Conservation (phyloP, 2,113 vertebrate genomes). For the Chloropsis cyanopogon region DNA sequence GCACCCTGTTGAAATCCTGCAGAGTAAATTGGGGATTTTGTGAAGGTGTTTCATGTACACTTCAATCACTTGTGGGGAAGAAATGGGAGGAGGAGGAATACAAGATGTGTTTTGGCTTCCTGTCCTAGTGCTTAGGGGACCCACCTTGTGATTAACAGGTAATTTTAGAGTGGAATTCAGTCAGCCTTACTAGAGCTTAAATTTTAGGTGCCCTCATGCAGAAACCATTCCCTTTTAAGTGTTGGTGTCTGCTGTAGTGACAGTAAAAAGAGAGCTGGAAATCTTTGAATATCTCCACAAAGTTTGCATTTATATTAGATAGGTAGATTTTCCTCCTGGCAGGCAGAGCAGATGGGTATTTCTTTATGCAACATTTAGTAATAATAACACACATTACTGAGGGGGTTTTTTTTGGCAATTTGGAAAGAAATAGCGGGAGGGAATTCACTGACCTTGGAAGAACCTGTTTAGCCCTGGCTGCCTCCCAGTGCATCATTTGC, state of each 20-base stretch:
- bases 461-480: not conserved
- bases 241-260: not conserved
- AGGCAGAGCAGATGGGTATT: not conserved
- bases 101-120: not conserved
- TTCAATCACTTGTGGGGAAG: not conserved
- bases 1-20: not conserved
- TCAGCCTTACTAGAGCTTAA: not conserved
- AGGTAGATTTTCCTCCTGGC: not conserved
- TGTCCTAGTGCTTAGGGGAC: not conserved
- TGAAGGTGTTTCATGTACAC: not conserved
- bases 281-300: not conserved
- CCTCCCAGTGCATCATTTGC: not conserved
- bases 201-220: not conserved
- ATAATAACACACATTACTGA: not conserved
- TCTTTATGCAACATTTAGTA: not conserved
- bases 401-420: not conserved
- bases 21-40: not conserved
- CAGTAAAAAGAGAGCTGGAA: not conserved
- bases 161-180: not conserved
- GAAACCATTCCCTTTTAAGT: not conserved
- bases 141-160: not conserved
- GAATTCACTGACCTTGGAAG: not conserved
- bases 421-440: not conserved
- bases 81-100: not conserved
- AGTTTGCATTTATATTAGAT: not conserved